phyloP scores from a whole-genome alignment of 2,113 vertebrate genomes.

The Ciconia boyciana region DNA sequence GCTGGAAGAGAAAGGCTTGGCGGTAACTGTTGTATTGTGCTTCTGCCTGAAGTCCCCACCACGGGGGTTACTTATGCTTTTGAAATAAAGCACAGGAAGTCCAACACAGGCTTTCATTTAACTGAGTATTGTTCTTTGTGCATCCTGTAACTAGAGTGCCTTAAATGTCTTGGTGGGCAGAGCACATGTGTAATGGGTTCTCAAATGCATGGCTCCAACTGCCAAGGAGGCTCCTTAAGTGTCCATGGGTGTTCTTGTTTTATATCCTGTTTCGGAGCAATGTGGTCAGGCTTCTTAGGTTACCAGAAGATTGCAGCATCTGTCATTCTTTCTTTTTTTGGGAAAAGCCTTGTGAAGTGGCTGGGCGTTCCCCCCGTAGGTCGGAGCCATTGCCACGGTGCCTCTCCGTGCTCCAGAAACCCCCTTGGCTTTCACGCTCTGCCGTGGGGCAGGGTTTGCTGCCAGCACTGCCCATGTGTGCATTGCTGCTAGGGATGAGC shows the following conservation, averaged over 20 bases:
- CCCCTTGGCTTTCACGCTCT: background rate
- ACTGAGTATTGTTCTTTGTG: background rate
- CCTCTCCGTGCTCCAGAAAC: background rate
- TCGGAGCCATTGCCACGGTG: fast-evolving
- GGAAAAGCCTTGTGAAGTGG: background rate
- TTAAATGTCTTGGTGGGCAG: background rate
- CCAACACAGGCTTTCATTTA: background rate
- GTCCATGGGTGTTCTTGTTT: too few species aligned
- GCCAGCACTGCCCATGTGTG: fast-evolving
- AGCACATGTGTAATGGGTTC: fast-evolving
- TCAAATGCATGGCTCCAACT: fast-evolving
- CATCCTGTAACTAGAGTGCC: background rate
- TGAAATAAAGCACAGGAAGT: background rate
- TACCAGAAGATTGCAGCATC: background rate
- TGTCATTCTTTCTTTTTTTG: background rate
- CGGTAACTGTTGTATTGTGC: background rate
- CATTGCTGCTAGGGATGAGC: background rate
- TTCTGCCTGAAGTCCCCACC: background rate
- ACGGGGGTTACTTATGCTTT: background rate
- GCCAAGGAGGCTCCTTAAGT: background rate
- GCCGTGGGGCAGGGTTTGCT: background rate
- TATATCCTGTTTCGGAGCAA: background rate
- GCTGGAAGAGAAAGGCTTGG: background rate
- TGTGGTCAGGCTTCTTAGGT: background rate
- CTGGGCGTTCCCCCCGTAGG: background rate